Conservation (phyloP, 1,140 invertebrate genomes). For the Caenorhabditis brenneri region DNA sequence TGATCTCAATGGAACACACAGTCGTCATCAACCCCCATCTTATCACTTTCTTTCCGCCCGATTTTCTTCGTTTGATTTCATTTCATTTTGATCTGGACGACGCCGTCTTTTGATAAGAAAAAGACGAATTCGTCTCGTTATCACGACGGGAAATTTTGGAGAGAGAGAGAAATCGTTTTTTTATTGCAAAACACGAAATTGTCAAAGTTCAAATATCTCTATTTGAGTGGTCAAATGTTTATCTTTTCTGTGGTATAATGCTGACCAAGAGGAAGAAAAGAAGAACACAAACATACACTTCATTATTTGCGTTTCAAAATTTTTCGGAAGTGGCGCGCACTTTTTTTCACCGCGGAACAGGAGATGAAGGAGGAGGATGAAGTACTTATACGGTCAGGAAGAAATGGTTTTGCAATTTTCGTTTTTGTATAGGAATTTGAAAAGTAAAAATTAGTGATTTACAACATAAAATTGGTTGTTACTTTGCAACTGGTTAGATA, state of each 20-base stretch:
- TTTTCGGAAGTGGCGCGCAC: too few species aligned
- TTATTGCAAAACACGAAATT: background rate
- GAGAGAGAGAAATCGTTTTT: too few species aligned
- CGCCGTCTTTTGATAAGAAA: background rate
- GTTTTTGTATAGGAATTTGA: too few species aligned
- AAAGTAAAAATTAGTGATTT: too few species aligned
- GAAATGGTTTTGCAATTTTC: too few species aligned
- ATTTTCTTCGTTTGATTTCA: constrained; percentile 28
- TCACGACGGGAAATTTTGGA: too few species aligned
- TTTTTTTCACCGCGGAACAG: too few species aligned
- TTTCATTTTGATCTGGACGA: constrained; percentile 12
- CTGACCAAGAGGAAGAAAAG: background rate
- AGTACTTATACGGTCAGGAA: too few species aligned
- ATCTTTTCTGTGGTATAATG: background rate
- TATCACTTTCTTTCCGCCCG: background rate
- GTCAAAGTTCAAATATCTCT: background rate
- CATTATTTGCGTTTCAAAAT: background rate
- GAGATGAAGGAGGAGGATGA: too few species aligned
- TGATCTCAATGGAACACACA: background rate
- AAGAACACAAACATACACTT: constrained; percentile 1
- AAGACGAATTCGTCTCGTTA: too few species aligned
- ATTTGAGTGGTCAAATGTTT: constrained; percentile 7
- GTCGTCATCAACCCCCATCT: background rate
- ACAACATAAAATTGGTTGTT: too few species aligned
- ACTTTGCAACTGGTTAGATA: too few species aligned